These are phyloP conservation scores for Mixornis gularis DNA, from an alignment of 2,113 vertebrate genomes.

Conservation along the genomic window DNA sequence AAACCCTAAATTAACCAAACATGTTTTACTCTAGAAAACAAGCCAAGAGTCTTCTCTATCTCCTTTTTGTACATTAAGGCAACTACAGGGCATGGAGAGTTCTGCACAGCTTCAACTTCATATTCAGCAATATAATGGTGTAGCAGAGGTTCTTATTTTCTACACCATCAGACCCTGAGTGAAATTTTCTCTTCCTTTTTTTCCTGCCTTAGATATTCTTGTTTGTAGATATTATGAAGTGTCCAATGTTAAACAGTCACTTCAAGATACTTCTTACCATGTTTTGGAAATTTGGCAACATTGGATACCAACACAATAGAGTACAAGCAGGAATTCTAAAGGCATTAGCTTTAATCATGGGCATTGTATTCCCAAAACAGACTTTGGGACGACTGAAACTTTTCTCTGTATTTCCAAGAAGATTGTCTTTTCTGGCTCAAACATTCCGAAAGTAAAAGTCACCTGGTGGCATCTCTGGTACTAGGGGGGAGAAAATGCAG, in stretches of 20 bases:
- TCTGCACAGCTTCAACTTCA: neutral
- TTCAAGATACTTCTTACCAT: neutral
- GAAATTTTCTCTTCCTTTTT: neutral
- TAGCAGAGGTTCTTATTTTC: neutral
- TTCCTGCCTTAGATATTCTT: neutral
- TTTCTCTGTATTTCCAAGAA: neutral
- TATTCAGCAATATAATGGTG: neutral
- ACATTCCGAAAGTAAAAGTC: neutral
- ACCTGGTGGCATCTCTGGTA: neutral
- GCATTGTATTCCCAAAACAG: neutral
- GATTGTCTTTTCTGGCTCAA: neutral
- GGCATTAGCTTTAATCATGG: neutral
- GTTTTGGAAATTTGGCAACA: neutral
- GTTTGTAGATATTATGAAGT: neutral
- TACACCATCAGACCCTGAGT: neutral
- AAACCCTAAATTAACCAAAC: neutral
- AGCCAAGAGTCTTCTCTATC: neutral
- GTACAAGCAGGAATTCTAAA: neutral
- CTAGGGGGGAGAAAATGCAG: neutral
- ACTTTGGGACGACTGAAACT: neutral
- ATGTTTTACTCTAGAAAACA: neutral
- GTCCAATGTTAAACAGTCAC: neutral
- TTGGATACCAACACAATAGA: neutral
- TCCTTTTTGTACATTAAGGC: neutral
- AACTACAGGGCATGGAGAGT: neutral